These are phyloP conservation scores for Hemicrepidius hirtus DNA, from an alignment of 2,888 invertebrate genomes.

Conservation along the genomic window DNA sequence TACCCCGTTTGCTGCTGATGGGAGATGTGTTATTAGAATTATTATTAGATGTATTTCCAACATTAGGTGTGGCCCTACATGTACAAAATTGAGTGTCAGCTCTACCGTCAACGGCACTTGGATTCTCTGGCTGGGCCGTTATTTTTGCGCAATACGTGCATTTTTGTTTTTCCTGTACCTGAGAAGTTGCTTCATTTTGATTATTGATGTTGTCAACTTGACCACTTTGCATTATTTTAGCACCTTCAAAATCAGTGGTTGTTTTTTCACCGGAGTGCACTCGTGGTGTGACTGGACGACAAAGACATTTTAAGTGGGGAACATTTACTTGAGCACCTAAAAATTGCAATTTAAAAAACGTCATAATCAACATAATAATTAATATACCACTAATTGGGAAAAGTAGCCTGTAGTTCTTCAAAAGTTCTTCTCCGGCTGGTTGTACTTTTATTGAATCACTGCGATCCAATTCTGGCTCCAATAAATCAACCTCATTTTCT, in stretches of 20 bases:
- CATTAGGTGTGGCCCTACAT: neutral
- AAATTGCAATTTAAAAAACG: neutral
- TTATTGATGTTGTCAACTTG: no score
- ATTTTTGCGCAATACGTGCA: neutral
- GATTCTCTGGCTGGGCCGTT: neutral
- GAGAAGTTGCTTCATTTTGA: neutral
- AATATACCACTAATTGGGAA: conserved; percentile 16
- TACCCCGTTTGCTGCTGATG: neutral
- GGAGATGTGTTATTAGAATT: neutral
- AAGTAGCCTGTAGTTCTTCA: conserved; percentile 39
- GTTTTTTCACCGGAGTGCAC: neutral
- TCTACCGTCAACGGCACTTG: neutral
- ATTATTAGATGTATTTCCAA: neutral
- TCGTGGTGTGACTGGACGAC: conserved; percentile 40
- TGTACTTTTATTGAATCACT: conserved; percentile 39
- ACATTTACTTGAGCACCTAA: conserved; percentile 31
- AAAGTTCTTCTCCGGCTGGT: conserved; percentile 41
- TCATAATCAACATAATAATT: neutral
- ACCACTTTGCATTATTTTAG: neutral
- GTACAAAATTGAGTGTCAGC: neutral
- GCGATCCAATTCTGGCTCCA: conserved; percentile 57
- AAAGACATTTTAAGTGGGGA: conserved; percentile 24
- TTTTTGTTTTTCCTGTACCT: neutral
- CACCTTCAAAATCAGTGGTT: neutral
- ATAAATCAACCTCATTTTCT: conserved; percentile 57